A percentile compares a stretch with the other conserved stretches of the same genome.
phyloP scores from a whole-genome alignment of 2,113 vertebrate species.

The Coptodon bakossiorum region DNA sequence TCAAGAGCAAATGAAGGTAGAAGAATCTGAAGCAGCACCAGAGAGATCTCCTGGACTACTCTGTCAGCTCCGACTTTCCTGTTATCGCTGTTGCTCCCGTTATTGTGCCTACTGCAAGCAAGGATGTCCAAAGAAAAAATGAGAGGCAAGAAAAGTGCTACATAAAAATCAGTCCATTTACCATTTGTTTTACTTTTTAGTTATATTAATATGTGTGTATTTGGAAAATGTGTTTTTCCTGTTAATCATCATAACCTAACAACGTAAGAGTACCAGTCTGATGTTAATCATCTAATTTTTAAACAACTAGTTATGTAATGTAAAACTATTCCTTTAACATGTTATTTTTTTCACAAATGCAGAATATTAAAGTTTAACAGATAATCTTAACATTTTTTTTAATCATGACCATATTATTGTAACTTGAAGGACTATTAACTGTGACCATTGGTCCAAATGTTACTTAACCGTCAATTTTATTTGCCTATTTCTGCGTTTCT shows the following conservation, averaged over 20 bases:
- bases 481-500: too few relatives aligned
- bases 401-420: too few relatives aligned
- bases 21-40: background rate
- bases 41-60: background rate
- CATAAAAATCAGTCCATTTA: background rate
- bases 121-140: background rate
- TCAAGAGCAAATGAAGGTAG: background rate
- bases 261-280: background rate
- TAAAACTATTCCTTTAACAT: background rate
- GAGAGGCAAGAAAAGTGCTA: background rate
- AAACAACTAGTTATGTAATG: background rate
- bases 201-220: background rate
- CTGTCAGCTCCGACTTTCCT: constrained; percentile 25
- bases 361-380: background rate
- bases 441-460: too few relatives aligned
- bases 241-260: background rate
- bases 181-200: background rate
- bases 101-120: constrained; percentile 13
- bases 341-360: background rate
- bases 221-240: background rate
- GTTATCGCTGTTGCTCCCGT: constrained; percentile 26
- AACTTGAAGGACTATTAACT: too few relatives aligned
- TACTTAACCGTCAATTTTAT: too few relatives aligned
- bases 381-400: background rate
- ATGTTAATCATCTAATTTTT: background rate